phyloP scores from a whole-genome alignment of 1,140 invertebrate genomes.

The Heterodera schachtii region DNA sequence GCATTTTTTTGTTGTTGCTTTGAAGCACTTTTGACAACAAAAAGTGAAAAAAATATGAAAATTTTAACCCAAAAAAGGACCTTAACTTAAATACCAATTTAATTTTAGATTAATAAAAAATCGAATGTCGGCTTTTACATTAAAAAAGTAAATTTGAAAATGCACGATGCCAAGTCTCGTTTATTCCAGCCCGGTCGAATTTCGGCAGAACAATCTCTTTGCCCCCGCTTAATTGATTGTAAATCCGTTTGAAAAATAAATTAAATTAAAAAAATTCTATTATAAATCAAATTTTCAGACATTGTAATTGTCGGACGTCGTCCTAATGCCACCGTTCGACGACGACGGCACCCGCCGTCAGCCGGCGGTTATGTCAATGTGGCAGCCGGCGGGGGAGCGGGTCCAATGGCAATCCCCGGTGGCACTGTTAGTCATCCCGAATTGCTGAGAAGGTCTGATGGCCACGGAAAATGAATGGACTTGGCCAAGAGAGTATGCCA shows the following conservation, averaged over 20 bases:
- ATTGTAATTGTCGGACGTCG: conserved; percentile 90
- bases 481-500: no score
- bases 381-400: conserved; percentile 3
- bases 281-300: conserved; percentile 16
- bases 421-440: conserved; percentile 76
- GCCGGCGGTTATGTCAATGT: conserved; percentile 65
- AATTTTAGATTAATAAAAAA: no score
- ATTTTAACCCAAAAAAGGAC: background rate
- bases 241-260: background rate
- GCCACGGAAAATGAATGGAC: no score
- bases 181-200: conserved; percentile 25
- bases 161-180: conserved; percentile 2
- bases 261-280: background rate
- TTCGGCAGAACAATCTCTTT: conserved; percentile 16
- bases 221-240: conserved; percentile 28
- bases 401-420: conserved; percentile 19
- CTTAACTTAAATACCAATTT: no score
- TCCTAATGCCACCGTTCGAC: conserved; percentile 66
- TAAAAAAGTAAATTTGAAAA: background rate
- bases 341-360: conserved; percentile 46
- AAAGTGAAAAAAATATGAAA: background rate
- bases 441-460: conserved; percentile 76
- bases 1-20: no score
- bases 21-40: no score
- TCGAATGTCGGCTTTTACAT: no score